Evolutionary conservation across 2,113 vertebrate species (phyloP), one percentile per base, ranked within the genome.

Genomic region (Lepisosteus oculatus): DNA sequence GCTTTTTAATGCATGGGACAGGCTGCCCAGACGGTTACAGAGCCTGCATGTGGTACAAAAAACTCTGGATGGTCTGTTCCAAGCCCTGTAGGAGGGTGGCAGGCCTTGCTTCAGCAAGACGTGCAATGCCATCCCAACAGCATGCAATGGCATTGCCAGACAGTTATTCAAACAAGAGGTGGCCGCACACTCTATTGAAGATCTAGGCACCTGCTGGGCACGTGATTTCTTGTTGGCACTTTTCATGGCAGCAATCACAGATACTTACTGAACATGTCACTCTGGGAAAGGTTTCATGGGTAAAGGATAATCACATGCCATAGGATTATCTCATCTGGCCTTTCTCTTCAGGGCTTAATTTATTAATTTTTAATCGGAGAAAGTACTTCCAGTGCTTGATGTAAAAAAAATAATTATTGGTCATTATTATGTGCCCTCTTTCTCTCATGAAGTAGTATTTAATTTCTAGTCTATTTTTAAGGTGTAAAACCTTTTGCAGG

Each of bases 141-240:
- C 44, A 70, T 69, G 83, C 84, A 80, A 81, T 80, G 83, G 84
- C 82, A 77, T 80, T 76, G 70, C 84, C 89, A 90, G 88, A 90
- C 87, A 65, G 62, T 42, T 65, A 65, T 65, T 65, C 62, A 65
- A 65, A 9, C 62, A 85, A 76, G 84, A 87, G 81, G 80, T 89
- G 89, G 87, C 86, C 87, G 82, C 83, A 88, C 73, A 71, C 79
- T 78, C 84, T 61, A 74, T 76, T 79, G 82, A 88, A 86, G 84
- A 86, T 80, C 81, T 75, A 78, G 85, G 72, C 70, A 67, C 87
- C 83, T 83, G 85, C 88, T 85, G 89, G 76, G 89, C 81, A 84
- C 81, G 76, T 79, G 85, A 90, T 87, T 86, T 84, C 83, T 78
- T 80, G 76, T 88, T 90, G 90, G 86, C 90, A 86, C 76, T 67